Base-by-base conservation (phyloP, 2,113 vertebrate species). In the Cervus canadensis region DNA sequence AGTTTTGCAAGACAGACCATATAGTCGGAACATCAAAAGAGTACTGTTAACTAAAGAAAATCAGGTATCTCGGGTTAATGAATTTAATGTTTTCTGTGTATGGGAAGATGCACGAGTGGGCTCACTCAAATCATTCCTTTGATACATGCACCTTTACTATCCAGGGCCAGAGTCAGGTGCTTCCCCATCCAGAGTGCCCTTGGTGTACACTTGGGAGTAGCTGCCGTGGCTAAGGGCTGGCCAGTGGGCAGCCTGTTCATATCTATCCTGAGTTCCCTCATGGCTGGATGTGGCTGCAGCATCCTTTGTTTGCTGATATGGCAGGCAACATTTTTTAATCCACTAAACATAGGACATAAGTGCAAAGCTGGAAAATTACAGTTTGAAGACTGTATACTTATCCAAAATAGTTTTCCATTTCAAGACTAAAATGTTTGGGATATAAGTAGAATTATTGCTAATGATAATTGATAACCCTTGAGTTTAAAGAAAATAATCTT, bases 331-430 rank as follows among this genome's bases (percentile, higher is more conserved):
- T n/a, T 54, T 54, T 82, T 25, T 36, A n/a, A 14, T 25, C 33
- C 50, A 54, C 50, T 54, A 82, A 54, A 25, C 3, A 26, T 56
- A 11, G 6, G 9, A 78, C 82, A 16, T 76, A 83, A 95, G 48
- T 60, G 28, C 15, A 78, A 43, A 97, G 78, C 15, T 87, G 17
- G 91, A 85, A 79, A 89, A 84, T 10, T 64, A 92, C 88, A 5
- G 13, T 71, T 59, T 89, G 36, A 56, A 59, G 45, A 4, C 48
- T 45, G 1, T 84, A 28, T 26, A 30, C 45, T 83, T 40, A 21
- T 86, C 40, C 9, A 67, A 48, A 91, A 82, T 88, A 43, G 25
- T 94, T 97, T 97, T 96, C 26, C 8, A n/a, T 83, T 94, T 85
- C 81, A 82, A 93, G 91, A 82, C 40, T 45, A 43, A 95, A 48